phyloP scores from a whole-genome alignment of 2,113 vertebrate genomes.

The Dasyurus viverrinus region DNA sequence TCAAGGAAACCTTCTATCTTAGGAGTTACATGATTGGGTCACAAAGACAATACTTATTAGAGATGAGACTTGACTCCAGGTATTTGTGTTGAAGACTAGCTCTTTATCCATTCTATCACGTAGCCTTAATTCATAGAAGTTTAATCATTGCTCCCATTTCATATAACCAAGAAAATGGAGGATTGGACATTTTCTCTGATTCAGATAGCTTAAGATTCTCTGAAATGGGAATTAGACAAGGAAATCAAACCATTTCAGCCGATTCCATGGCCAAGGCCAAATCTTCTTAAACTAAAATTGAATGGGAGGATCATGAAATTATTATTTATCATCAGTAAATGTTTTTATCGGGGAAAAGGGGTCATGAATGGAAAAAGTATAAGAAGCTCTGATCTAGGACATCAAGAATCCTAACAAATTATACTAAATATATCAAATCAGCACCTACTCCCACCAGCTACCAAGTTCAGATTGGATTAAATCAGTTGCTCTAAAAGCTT shows the following conservation, averaged over 20 bases:
- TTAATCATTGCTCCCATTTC: not conserved
- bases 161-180: not conserved
- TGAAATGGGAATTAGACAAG: not conserved
- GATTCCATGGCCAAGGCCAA: not conserved
- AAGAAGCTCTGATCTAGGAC: not conserved
- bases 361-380: too few relatives aligned
- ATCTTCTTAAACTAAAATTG: too few relatives aligned
- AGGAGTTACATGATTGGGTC: not conserved
- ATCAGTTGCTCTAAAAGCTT: not conserved
- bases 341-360: too few relatives aligned
- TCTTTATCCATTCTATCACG: not conserved
- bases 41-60: not conserved
- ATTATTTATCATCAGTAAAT: too few relatives aligned
- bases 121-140: not conserved
- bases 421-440: not conserved
- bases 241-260: not conserved
- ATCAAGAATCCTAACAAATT: not conserved
- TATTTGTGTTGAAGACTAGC: not conserved
- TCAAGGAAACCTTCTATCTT: not conserved
- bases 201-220: not conserved
- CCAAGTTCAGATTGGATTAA: not conserved
- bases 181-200: not conserved
- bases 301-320: too few relatives aligned
- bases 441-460: not conserved
- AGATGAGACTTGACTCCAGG: not conserved